Base-by-base conservation (phyloP, 2,888 invertebrate genomes). In the Heliconius cydno region DNA sequence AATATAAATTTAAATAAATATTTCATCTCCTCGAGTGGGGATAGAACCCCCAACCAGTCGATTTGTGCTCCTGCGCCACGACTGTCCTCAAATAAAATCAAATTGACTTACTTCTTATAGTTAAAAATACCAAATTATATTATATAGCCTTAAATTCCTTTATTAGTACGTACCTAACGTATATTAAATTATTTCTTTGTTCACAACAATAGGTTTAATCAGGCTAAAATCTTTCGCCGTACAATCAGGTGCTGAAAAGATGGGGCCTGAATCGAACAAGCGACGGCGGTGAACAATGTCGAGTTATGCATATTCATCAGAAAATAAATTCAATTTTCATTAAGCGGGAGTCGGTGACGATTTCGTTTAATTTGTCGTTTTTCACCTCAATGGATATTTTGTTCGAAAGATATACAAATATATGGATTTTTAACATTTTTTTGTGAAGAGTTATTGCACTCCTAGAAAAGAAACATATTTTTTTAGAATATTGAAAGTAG, bases 301-400 rank as follows among this genome's bases (percentile, higher is more conserved):
- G 88, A 86, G 88, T 88, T 90, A 90, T 93, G 92, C 90, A 93
- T 93, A 94, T 94, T 93, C 92, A 94, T 90, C 88, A 88, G 85
- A 87, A 52, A 87, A 90, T 92, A 92, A 93, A 94, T 92, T 92
- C 90, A 90, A 92, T 92, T 91, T 88, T 88, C 87, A 89, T 89
- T 86, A 91, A 91, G 90, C 90, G 90, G 89, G 90, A 90, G 87
- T 90, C 89, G 86, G 86, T 87, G 90, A 90, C 90, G 90, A 92
- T 93, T 93, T 92, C 89, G 92, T 91, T 93, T 91, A 90, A 92
- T 92, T 94, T 93, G 92, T 90, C 89, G 90, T 87, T 89, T 90
- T 92, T 87, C 88, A 88, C 87, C 86, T 88, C 89, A 89, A 90
- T 91, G 87, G 65, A 46, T 87, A 5, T 30, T 88, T 84, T 81